Conservation (phyloP, 2,888 invertebrate species). For the Deilephila elpenor region DNA sequence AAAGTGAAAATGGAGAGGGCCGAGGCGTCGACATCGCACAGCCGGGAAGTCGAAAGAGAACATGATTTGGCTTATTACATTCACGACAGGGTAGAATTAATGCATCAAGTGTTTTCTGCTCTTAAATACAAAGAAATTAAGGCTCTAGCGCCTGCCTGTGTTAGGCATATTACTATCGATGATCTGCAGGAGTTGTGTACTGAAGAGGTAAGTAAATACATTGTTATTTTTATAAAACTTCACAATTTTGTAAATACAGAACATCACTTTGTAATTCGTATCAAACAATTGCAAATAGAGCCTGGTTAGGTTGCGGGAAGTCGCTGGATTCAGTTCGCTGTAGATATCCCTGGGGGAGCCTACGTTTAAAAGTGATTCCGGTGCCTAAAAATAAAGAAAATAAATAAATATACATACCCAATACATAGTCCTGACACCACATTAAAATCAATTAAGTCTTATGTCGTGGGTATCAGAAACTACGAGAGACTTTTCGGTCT, state of each 20-base stretch:
- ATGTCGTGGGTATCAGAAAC: no score
- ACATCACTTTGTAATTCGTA: neutral
- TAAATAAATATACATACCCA: no score
- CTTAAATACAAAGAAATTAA: conserved; percentile 84
- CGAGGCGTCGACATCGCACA: conserved; percentile 55
- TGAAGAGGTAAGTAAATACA: conserved; percentile 75
- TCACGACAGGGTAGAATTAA: conserved; percentile 85
- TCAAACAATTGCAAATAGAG: no score
- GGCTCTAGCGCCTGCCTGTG: conserved; percentile 83
- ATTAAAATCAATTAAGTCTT: no score
- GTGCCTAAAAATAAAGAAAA: no score
- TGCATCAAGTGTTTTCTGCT: conserved; percentile 85
- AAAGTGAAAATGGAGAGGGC: conserved; percentile 68
- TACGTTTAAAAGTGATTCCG: no score
- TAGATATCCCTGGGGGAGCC: no score
- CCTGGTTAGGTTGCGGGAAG: no score
- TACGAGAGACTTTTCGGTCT: no score
- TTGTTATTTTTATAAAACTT: neutral
- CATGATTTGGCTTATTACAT: conserved; percentile 84
- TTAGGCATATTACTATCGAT: conserved; percentile 71
- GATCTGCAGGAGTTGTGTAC: conserved; percentile 85
- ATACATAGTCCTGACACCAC: no score
- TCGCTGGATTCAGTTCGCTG: no score
- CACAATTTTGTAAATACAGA: neutral
- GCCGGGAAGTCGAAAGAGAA: conserved; percentile 58